These are phyloP conservation scores for Capitella teleta DNA, from an alignment of 1,140 invertebrate species.

Conservation along the genomic window DNA sequence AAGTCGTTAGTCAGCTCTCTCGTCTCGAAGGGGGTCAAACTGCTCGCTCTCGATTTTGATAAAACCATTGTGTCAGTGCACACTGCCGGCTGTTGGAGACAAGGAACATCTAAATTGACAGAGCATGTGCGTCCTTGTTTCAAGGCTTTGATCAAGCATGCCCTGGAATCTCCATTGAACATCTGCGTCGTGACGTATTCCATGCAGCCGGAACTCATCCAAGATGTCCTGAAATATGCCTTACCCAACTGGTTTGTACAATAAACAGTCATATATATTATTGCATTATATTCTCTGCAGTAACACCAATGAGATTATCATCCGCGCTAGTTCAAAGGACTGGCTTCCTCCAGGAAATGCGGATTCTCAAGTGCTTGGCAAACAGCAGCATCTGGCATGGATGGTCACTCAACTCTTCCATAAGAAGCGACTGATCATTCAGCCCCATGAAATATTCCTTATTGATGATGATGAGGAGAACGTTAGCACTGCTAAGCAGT, in stretches of 20 bases:
- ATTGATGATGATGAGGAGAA: constrained; percentile 30
- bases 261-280: not conserved
- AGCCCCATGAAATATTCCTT: constrained; percentile 23
- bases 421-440: constrained; percentile 18
- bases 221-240: constrained; percentile 27
- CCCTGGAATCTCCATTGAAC: constrained; percentile 19
- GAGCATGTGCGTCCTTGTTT: constrained; percentile 32
- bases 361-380: constrained; percentile 15
- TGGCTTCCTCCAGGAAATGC: not conserved
- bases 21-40: constrained; percentile 21
- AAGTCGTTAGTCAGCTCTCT: no score
- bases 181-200: constrained; percentile 37
- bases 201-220: constrained; percentile 29
- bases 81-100: constrained; percentile 35
- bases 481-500: constrained; percentile 19
- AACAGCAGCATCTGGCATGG: constrained; percentile 29
- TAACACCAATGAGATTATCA: constrained; percentile 9
- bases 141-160: constrained; percentile 24
- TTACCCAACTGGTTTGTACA: constrained; percentile 20
- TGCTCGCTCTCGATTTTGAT: constrained; percentile 39
- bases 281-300: constrained; percentile 8
- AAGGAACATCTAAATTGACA: constrained; percentile 24
- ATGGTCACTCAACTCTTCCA: constrained; percentile 25
- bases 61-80: constrained; percentile 34
- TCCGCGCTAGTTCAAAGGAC: constrained; percentile 11